Evolutionary conservation across 2,888 invertebrate genomes (phyloP), one percentile per base, ranked within the genome.

Genomic region (Nymphalis c-album): DNA sequence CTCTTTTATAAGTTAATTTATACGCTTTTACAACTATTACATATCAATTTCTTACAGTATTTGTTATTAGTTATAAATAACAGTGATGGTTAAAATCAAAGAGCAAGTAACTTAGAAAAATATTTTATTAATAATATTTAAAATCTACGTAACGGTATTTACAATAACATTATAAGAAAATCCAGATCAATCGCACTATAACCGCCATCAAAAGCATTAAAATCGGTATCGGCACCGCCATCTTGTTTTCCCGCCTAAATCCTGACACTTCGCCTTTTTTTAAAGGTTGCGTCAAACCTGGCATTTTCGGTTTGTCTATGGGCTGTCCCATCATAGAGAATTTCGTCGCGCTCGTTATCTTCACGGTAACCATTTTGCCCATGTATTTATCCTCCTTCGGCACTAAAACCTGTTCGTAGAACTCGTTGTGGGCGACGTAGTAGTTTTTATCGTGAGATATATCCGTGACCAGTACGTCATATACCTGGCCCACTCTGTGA

Each of bases 401-500:
- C 0, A 98, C 93, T 67, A 98, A 84, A 0, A 98, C 95, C 69
- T 91, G 99, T 81, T 99, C 98, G 82, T 99, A 99, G 81, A 90
- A 96, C 83, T 98, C 97, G 87, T 99, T 99, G 88, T 99, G 99
- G 0, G 96, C 98, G 10, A 99, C 99, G 81, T 94, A 98, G 85
- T 97, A 96, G 68, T 95, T 94, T 75, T 95, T 96, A 84, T 99
- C 99, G 84, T 97, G 96, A 0, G 99, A 98, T 64, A 96, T 87
- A 86, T 99, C 99, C 0, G 99, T 99, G 0, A 99, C 97, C 0
- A 99, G 91, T 0, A 99, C 96, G 3, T 95, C 93, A 70, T 98
- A 95, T 0, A 91, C 82, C 73, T 95, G 88, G 0, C 96, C 96
- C 0, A 96, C 81, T 76, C 93, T 93, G 73, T 94, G 93, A 0